These are phyloP conservation scores for Nephrotoma appendiculata DNA, from an alignment of 2,888 invertebrate genomes.

Conservation along the genomic window DNA sequence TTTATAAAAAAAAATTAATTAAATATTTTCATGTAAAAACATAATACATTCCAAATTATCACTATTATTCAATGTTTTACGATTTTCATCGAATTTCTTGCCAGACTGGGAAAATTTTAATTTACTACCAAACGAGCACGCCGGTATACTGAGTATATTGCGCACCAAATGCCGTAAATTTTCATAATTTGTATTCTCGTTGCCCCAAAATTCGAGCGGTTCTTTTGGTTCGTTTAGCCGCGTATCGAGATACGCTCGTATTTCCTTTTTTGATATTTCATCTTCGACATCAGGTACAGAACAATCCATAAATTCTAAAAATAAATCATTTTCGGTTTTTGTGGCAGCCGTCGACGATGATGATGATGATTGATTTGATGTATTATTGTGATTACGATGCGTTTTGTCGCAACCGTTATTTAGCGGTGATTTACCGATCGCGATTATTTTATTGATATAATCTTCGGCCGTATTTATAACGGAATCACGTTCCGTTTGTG, in stretches of 20 bases:
- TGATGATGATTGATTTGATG: neutral
- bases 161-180: conserved; percentile 8
- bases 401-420: neutral
- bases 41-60: conserved; percentile 2
- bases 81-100: neutral
- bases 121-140: conserved; percentile 4
- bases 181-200: conserved; percentile 7
- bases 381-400: neutral
- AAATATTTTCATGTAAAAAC: conserved; percentile 3
- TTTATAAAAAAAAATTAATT: neutral
- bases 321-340: conserved; percentile 5
- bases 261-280: conserved; percentile 9
- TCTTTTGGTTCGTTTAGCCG: neutral
- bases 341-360: neutral
- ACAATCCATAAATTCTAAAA: conserved; percentile 10
- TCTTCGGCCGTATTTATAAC: conserved; percentile 7
- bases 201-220: conserved; percentile 4
- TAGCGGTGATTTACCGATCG: neutral
- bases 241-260: neutral
- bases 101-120: neutral
- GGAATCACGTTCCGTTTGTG: conserved; percentile 5
- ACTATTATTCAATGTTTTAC: neutral
- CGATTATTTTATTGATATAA: neutral
- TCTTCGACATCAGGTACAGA: conserved; percentile 9
- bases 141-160: conserved; percentile 9